Evolutionary conservation across 2,797 vertebrate species (phyloP).

Genomic region (Sebastes melanostomus): DNA sequence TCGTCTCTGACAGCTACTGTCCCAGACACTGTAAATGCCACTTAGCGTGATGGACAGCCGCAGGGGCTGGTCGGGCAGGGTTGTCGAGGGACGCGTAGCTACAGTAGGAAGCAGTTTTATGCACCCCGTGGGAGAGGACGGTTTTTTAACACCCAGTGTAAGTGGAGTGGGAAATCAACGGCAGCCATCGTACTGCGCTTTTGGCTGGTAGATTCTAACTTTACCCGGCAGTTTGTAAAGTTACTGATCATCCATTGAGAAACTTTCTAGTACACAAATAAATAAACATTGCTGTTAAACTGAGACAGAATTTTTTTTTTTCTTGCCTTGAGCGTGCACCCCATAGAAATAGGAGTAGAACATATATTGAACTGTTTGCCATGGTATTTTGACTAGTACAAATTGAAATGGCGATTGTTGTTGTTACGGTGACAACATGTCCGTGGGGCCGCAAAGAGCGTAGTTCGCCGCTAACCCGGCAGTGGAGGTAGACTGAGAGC

Average conservation of each 20-base stretch:
- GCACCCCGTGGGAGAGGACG: background rate
- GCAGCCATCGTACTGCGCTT: background rate
- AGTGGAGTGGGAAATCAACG: slow-evolving; percentile 6
- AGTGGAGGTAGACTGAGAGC: too few species aligned
- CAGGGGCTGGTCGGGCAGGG: background rate
- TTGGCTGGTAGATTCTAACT: background rate
- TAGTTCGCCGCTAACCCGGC: too few species aligned
- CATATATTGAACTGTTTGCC: too few species aligned
- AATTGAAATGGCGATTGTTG: too few species aligned
- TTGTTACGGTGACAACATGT: too few species aligned
- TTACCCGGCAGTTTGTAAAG: background rate
- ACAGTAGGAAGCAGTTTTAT: background rate
- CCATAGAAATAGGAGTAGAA: too few species aligned
- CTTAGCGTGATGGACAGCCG: slow-evolving; percentile 57
- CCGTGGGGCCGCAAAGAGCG: too few species aligned
- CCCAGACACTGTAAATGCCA: slow-evolving; percentile 68
- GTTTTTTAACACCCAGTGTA: slow-evolving; percentile 1
- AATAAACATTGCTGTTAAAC: background rate
- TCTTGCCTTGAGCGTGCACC: background rate
- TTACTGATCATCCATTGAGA: background rate
- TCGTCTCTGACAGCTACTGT: slow-evolving; percentile 49
- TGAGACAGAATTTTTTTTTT: background rate
- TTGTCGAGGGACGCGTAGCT: slow-evolving; percentile 2
- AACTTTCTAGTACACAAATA: background rate
- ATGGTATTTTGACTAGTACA: too few species aligned